Evolutionary conservation across 2,888 invertebrate species (phyloP), one percentile per base, ranked within the genome.

Genomic region (Uloborus plumipes): DNA sequence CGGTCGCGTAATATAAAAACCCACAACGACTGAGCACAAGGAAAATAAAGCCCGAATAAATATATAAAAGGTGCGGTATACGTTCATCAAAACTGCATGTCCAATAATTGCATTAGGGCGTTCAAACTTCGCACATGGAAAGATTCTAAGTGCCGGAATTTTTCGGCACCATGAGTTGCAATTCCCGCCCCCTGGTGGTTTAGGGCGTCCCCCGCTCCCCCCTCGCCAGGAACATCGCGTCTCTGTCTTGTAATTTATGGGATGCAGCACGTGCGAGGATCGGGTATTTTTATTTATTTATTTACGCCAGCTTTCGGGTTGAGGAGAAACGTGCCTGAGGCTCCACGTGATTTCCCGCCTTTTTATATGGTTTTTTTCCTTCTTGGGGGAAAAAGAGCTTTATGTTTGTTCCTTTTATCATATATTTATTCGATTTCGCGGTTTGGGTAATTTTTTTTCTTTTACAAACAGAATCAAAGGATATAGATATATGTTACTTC

Each of bases 41-140:
- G 26, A 20, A 49, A 20, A 53, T 53, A 53, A 69, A 47, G n/a
- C 64, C 79, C 31, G 73, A 66, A 73, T 73, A 66, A 75, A 69
- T 65, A 65, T 74, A 70, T 69, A 62, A 64, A 70, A 81, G 74
- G 80, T 81, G 80, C 69, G 74, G 70, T 81, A 47, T 81, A 69
- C 74, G 66, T 76, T 83, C 83, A 83, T 83, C 69, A 71, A 83
- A 67, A 47, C 78, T 83, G 83, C 73, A 83, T 83, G 83, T 22
- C 59, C 77, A 77, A 77, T 83, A 83, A 83, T 83, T 77, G 62
- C 77, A 78, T 83, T 83, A 83, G 81, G 71, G 73, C 69, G 69
- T 83, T 83, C 83, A 73, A 83, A 83, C 83, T 83, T 83, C 77
- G 73, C 77, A 77, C 83, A 83, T 77, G 76, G 74, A 72, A 31